Percentiles rank a stretch among this genome's conserved stretches.
Evolutionary conservation across 2,888 invertebrate genomes (phyloP).

Genomic region (Drosophila demipolita): DNA sequence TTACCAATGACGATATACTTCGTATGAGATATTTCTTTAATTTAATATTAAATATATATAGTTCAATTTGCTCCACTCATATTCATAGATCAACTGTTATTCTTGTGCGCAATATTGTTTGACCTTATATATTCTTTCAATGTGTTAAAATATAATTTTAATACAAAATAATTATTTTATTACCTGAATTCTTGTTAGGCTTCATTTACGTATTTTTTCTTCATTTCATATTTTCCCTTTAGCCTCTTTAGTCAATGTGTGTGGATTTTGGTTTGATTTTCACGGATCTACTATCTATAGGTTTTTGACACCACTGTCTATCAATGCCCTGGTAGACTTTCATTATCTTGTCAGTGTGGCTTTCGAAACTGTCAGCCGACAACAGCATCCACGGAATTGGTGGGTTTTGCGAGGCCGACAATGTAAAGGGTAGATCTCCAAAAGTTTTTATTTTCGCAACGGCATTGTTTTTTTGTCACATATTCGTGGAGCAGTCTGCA

Average conservation of each 20-base stretch:
- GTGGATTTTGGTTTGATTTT: slow-evolving; percentile 17
- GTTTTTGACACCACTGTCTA: slow-evolving; percentile 8
- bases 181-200: neutral
- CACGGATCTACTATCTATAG: slow-evolving; percentile 7
- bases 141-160: neutral
- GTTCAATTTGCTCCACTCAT: neutral
- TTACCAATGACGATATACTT: neutral
- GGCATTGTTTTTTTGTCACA: slow-evolving; percentile 27
- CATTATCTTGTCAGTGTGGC: slow-evolving; percentile 71
- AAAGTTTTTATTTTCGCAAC: slow-evolving; percentile 43
- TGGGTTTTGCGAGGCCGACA: slow-evolving; percentile 37
- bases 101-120: neutral
- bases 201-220: neutral
- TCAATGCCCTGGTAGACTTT: slow-evolving; percentile 57
- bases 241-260: slow-evolving; percentile 11
- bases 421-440: slow-evolving; percentile 47
- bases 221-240: neutral
- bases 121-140: neutral
- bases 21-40: neutral
- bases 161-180: neutral
- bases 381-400: slow-evolving; percentile 36
- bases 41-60: neutral
- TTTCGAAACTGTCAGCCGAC: slow-evolving; percentile 58
- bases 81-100: neutral
- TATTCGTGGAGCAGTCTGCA: slow-evolving; percentile 58